Percentiles rank a stretch among this genome's conserved stretches.
Evolutionary conservation across 2,888 invertebrate genomes (phyloP).

Genomic region (Trichogramma evanescens): DNA sequence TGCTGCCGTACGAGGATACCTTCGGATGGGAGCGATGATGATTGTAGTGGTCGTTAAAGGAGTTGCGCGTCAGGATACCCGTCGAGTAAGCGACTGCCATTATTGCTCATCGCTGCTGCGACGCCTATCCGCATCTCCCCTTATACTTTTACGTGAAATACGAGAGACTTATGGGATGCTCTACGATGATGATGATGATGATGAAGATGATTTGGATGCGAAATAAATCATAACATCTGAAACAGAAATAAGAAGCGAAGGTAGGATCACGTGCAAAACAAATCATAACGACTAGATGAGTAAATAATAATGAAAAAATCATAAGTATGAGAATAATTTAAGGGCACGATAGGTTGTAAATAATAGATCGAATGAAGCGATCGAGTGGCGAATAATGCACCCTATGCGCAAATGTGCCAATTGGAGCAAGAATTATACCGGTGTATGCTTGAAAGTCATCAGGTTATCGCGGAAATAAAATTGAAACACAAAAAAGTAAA

Average conservation of each 20-base stretch:
- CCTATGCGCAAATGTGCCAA: conserved; percentile 1
- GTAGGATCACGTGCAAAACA: conserved; percentile 41
- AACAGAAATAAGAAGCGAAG: conserved; percentile 44
- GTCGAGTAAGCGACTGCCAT: not conserved
- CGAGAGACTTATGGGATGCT: too few relatives aligned
- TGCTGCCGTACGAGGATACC: too few relatives aligned
- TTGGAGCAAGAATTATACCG: not conserved
- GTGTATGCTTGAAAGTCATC: too few relatives aligned
- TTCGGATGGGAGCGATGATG: not conserved
- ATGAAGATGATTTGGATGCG: not conserved
- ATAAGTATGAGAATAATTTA: not conserved
- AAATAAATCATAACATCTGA: conserved; percentile 26
- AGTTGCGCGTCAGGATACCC: not conserved
- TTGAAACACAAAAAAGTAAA: too few relatives aligned
- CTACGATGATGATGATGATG: conserved; percentile 3
- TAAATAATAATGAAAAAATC: not conserved
- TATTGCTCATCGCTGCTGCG: not conserved
- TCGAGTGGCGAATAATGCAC: not conserved
- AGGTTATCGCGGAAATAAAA: too few relatives aligned
- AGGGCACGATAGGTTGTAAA: not conserved
- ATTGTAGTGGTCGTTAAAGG: not conserved
- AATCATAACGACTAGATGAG: conserved; percentile 27
- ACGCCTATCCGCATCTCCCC: too few relatives aligned
- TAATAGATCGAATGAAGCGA: not conserved
- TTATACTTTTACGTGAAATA: too few relatives aligned